These are phyloP conservation scores for Pemphredon lugubris DNA, from an alignment of 2,888 invertebrate genomes.

Conservation along the genomic window DNA sequence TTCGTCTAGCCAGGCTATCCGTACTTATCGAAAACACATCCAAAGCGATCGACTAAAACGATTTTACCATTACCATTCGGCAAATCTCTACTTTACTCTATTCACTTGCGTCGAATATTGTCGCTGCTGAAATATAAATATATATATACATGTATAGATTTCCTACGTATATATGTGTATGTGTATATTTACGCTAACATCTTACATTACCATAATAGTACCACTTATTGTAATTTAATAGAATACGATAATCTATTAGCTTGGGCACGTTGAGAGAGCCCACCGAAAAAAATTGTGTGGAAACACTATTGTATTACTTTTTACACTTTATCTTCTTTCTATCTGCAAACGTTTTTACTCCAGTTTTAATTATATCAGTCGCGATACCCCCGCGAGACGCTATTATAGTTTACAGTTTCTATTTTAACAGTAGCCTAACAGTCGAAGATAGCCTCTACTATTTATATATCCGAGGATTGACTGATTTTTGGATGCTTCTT, in stretches of 20 bases:
- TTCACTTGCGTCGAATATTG: slow-evolving; percentile 59
- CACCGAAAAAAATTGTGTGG: slow-evolving; percentile 14
- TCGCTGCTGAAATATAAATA: slow-evolving; percentile 57
- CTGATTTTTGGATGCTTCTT: slow-evolving; percentile 32
- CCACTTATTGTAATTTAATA: slow-evolving; percentile 63
- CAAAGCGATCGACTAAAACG: slow-evolving; percentile 15
- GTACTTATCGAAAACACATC: slow-evolving; percentile 44
- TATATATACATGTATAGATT: slow-evolving; percentile 30
- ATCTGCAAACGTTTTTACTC: slow-evolving; percentile 42
- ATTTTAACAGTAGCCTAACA: slow-evolving; percentile 50
- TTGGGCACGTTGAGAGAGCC: slow-evolving; percentile 16
- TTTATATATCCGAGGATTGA: slow-evolving; percentile 34
- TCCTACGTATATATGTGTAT: slow-evolving; percentile 25
- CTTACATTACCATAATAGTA: slow-evolving; percentile 62
- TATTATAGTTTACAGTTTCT: slow-evolving; percentile 32
- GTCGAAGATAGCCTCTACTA: slow-evolving; percentile 24
- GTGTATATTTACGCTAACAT: slow-evolving; percentile 42
- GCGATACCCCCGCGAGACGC: slow-evolving; percentile 23
- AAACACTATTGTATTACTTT: slow-evolving; percentile 45
- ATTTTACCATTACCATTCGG: slow-evolving; percentile 34
- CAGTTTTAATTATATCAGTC: slow-evolving; percentile 41
- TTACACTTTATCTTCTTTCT: slow-evolving; percentile 32
- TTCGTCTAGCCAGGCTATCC: slow-evolving; percentile 14
- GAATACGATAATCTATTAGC: slow-evolving; percentile 52
- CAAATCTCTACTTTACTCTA: slow-evolving; percentile 47